Evolutionary conservation across 2,888 invertebrate species (phyloP), one percentile per base, ranked within the genome.

Genomic region (Camptogramma bilineatum): DNA sequence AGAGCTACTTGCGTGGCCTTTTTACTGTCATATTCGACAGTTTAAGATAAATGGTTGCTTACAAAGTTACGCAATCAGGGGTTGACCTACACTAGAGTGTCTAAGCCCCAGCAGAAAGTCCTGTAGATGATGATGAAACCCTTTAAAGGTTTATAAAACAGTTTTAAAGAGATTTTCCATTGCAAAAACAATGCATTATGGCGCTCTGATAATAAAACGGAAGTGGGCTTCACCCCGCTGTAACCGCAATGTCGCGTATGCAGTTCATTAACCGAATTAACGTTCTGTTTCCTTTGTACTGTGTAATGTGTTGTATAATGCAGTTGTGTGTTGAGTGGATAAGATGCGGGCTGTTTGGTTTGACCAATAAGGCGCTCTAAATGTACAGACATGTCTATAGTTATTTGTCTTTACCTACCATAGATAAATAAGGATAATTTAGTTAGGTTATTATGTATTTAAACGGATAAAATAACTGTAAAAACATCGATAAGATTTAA

Each of bases 261-360:
- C 74, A 80, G 73, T 75, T 76, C 73, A 79, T 80, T 79, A 77
- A 71, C 73, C 60, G 58, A 78, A 82, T 79, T 73, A 78, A 77
- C 74, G 73, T 61, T 59, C 68, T 71, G 63, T 69, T 70, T 68
- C 70, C 72, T 73, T 70, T 75, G 52, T 21, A 13, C 51, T 46
- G 44, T 64, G 50, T 17, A 59, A 59, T 58, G 51, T 59, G 57
- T 62, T 58, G 55, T 61, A 53, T 61, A 59, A 59, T 62, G 48
- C 52, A 51, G 39, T 44, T 57, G 31, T 66, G 46, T 60, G 47
- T 57, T 44, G 52, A 66, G 59, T 52, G 47, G 52, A 31, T 60
- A 62, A 66, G 64, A 66, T 69, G 62, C 64, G 66, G 69, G 64
- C 7, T 53, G 54, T 65, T 67, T 64, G 59, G 34, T 39, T 39